Percentiles rank a stretch among this genome's conserved stretches.
phyloP scores from a whole-genome alignment of 2,113 vertebrate species.

The Cathartes aura region DNA sequence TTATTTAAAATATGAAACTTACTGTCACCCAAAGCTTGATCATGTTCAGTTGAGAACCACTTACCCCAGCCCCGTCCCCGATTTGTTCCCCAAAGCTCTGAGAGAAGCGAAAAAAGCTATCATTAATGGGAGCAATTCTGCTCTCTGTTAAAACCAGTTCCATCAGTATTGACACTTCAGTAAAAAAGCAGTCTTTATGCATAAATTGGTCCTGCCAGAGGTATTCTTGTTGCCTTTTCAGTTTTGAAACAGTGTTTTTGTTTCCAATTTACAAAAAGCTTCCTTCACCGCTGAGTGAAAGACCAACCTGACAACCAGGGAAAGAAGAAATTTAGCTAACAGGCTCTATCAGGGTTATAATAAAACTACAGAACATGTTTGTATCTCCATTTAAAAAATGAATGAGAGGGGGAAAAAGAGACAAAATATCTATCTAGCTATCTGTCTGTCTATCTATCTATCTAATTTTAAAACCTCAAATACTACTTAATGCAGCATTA shows the following conservation, averaged over 20 bases:
- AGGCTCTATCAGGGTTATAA: background rate
- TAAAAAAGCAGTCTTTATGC: background rate
- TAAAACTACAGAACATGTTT: background rate
- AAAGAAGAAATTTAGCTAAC: background rate
- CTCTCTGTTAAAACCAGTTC: background rate
- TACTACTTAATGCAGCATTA: background rate
- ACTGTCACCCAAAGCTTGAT: background rate
- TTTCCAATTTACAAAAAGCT: conserved; percentile 22
- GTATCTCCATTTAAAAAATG: background rate
- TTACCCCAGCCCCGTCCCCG: background rate
- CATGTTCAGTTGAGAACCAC: background rate
- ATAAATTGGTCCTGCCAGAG: background rate
- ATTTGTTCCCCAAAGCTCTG: background rate
- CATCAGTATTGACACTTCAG: background rate
- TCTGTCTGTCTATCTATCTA: background rate
- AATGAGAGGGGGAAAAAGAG: background rate
- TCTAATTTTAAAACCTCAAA: background rate
- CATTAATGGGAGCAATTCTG: background rate
- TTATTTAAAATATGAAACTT: background rate
- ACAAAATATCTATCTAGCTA: background rate
- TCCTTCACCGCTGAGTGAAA: background rate
- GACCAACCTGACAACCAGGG: background rate
- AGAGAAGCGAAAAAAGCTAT: background rate
- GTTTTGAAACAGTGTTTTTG: background rate
- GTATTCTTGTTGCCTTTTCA: background rate